Evolutionary conservation across 2,888 invertebrate genomes (phyloP), one percentile per base, ranked within the genome.

Genomic region (Balanococcus diminutus): DNA sequence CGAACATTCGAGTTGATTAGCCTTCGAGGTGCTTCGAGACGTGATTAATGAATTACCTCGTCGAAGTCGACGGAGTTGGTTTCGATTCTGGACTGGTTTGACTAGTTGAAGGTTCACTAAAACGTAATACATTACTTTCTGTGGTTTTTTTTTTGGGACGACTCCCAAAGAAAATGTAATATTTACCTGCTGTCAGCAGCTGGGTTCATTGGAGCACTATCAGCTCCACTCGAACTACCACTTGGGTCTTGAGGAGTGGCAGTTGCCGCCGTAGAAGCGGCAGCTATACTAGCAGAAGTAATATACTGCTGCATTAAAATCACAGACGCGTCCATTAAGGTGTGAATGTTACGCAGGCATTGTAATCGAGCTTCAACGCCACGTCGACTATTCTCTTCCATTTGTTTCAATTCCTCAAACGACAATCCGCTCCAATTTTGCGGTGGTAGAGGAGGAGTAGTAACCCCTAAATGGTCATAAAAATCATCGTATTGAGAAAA

Each of bases 241-340:
- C 67, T 67, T 1, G 67, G 28, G 31, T 31, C 67, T 28, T 16
- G 42, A 25, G 86, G 11, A 9, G 72, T 22, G 2, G 87, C 82
- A 25, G 86, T 79, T 22, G 87, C 79, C 1, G 87, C 46, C 28
- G 87, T 81, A 25, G 87, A 81, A 25, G 83, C 87, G 61, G 87
- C 86, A 31, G 87, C 86, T 31, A 87, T 56, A 81, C 86, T 84
- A 8, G 94, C 93, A 28, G 94, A 93, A 82, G 93, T 91, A 87
- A 94, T 94, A 90, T 98, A 99, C 90, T 98, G 98, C 89, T 96
- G 95, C 95, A 99, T 96, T 91, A 99, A 94, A 82, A 96, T 91
- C 87, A 96, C 95, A 2, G 98, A 97, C 67, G 98, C 97, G 90
- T 99, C 98, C 88, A 99, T 90, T 90, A 99, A 93, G 1, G 96